phyloP scores from a whole-genome alignment of 1,140 invertebrate species.

The Orchestia grillus region DNA sequence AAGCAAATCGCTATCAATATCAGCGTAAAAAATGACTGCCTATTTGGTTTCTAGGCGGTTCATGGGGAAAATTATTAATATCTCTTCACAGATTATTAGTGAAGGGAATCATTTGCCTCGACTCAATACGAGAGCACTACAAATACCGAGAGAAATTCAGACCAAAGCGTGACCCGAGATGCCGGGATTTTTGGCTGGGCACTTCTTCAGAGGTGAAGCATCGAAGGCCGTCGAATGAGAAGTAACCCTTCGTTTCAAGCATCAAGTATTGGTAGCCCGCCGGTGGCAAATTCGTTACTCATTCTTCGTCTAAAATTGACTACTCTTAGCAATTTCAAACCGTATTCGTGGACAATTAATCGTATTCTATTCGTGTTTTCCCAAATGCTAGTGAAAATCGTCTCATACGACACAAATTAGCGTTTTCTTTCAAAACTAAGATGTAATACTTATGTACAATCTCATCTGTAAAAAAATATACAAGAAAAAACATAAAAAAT shows the following conservation, averaged over 20 bases:
- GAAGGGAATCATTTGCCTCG: neutral
- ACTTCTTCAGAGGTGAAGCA: neutral
- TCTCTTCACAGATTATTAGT: neutral
- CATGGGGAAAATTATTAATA: neutral
- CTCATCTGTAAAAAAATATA: too few species aligned
- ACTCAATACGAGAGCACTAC: neutral
- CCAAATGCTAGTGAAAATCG: neutral
- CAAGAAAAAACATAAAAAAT: too few species aligned
- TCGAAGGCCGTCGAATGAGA: neutral
- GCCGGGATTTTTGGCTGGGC: too few species aligned
- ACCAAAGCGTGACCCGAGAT: neutral
- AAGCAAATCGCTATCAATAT: neutral
- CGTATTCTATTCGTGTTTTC: neutral
- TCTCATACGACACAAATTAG: neutral
- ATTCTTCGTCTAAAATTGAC: neutral
- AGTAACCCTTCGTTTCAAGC: neutral
- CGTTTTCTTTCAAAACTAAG: too few species aligned
- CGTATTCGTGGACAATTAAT: neutral
- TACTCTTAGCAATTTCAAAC: neutral
- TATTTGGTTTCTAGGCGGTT: neutral
- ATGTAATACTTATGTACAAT: too few species aligned
- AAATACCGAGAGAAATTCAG: neutral
- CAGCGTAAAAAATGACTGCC: neutral
- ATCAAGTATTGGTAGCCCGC: neutral
- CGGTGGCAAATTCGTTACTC: neutral